phyloP scores from a whole-genome alignment of 2,888 invertebrate species.

The Lomographa bimaculata region DNA sequence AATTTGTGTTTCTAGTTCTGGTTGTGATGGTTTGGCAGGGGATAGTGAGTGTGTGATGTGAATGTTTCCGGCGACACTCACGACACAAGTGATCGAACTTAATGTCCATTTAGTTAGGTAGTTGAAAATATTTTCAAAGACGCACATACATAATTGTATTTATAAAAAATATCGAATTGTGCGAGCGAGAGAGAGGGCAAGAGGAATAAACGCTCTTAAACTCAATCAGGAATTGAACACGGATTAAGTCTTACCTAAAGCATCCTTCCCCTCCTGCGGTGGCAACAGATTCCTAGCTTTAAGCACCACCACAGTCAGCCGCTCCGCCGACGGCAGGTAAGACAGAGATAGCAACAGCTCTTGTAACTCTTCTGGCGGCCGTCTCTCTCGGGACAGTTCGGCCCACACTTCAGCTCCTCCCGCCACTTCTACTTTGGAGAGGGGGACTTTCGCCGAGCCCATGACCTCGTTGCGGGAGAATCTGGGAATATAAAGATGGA shows the following conservation, averaged over 20 bases:
- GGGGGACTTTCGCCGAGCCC: slow-evolving; percentile 91
- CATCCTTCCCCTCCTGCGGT: slow-evolving; percentile 86
- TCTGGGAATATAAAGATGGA: slow-evolving; percentile 54
- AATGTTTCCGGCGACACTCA: too few relatives aligned
- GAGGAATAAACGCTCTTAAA: too few relatives aligned
- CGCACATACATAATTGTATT: too few relatives aligned
- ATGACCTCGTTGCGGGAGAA: slow-evolving; percentile 95
- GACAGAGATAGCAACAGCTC: slow-evolving; percentile 93
- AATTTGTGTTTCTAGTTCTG: too few relatives aligned
- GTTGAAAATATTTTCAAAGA: too few relatives aligned
- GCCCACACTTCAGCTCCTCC: slow-evolving; percentile 94
- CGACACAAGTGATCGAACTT: too few relatives aligned
- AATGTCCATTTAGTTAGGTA: too few relatives aligned
- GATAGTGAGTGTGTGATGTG: too few relatives aligned
- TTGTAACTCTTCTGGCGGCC: slow-evolving; percentile 91
- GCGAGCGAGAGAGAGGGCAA: too few relatives aligned
- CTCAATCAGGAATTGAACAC: too few relatives aligned
- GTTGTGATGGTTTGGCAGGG: too few relatives aligned
- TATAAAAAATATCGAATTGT: too few relatives aligned
- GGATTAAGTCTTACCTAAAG: slow-evolving; percentile 78
- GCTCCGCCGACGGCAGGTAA: slow-evolving; percentile 94
- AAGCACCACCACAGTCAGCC: slow-evolving; percentile 91
- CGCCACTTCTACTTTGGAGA: slow-evolving; percentile 91
- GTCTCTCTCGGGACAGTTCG: slow-evolving; percentile 91
- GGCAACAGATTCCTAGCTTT: slow-evolving; percentile 93